phyloP scores from a whole-genome alignment of 2,797 vertebrate genomes.

The Anniella stebbinsi region DNA sequence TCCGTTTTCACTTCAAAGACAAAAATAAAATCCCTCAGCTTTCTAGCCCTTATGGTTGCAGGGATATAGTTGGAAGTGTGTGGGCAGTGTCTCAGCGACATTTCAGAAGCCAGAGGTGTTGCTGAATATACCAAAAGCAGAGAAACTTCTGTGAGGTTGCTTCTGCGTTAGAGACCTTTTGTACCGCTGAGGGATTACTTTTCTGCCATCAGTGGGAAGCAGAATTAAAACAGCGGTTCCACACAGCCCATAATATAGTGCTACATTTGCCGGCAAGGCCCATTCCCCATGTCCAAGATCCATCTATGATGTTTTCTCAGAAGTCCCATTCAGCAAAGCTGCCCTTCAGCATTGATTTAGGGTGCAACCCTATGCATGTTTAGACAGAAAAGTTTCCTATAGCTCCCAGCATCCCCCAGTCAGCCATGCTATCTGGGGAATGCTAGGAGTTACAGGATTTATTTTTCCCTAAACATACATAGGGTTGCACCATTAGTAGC shows the following conservation, averaged over 20 bases:
- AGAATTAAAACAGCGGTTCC: background rate
- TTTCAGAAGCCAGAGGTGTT: background rate
- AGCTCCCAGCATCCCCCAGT: no score
- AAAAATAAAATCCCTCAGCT: background rate
- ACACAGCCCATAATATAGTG: background rate
- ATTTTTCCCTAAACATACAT: no score
- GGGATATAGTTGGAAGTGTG: background rate
- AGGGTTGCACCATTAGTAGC: background rate
- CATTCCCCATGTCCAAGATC: background rate
- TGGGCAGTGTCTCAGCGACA: background rate
- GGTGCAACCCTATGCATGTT: no score
- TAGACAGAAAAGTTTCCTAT: no score
- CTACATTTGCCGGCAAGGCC: background rate
- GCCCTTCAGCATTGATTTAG: background rate
- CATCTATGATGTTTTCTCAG: background rate
- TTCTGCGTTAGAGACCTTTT: background rate
- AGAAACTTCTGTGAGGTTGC: background rate
- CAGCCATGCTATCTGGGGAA: no score
- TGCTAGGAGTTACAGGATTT: no score
- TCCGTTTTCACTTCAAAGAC: background rate
- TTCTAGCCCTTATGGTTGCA: background rate
- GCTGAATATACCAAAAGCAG: background rate
- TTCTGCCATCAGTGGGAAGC: background rate
- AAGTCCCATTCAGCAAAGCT: background rate
- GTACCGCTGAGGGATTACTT: background rate